Percentiles rank a stretch among this genome's conserved stretches.
phyloP scores from a whole-genome alignment of 2,113 vertebrate genomes.

The Mesitornis unicolor region DNA sequence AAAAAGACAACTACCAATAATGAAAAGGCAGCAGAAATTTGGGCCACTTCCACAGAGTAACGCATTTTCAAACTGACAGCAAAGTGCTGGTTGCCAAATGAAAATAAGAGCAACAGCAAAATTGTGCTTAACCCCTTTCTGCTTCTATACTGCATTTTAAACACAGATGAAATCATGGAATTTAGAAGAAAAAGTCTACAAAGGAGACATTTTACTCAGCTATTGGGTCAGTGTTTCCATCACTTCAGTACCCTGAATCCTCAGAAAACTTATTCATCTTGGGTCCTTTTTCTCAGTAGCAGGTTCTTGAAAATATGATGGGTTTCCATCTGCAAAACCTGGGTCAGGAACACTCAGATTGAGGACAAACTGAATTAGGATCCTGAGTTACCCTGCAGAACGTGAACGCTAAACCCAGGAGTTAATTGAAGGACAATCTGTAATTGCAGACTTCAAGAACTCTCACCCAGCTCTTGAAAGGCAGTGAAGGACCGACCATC shows the following conservation, averaged over 20 bases:
- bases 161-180: conserved; percentile 51
- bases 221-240: conserved; percentile 46
- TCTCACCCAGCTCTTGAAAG: neutral
- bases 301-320: neutral
- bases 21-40: conserved; percentile 40
- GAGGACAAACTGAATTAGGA: neutral
- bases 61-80: conserved; percentile 27
- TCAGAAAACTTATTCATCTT: neutral
- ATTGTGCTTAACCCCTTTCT: conserved; percentile 55
- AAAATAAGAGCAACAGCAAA: conserved; percentile 27
- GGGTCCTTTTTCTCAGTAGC: neutral
- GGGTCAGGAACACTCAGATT: neutral
- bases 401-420: neutral
- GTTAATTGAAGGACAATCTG: neutral
- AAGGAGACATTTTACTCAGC: conserved; percentile 44
- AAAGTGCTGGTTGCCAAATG: conserved; percentile 34
- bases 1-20: conserved; percentile 55
- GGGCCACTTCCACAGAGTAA: conserved; percentile 54
- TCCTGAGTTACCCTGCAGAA: neutral
- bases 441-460: neutral
- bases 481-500: neutral
- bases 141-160: neutral
- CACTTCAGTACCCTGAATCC: conserved; percentile 63
- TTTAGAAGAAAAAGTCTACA: conserved; percentile 19
- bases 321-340: neutral